A percentile compares a stretch with the other conserved stretches of the same genome.
These are phyloP conservation scores for Reinhardtius hippoglossoides DNA, from an alignment of 2,113 vertebrate genomes.

Conservation along the genomic window DNA sequence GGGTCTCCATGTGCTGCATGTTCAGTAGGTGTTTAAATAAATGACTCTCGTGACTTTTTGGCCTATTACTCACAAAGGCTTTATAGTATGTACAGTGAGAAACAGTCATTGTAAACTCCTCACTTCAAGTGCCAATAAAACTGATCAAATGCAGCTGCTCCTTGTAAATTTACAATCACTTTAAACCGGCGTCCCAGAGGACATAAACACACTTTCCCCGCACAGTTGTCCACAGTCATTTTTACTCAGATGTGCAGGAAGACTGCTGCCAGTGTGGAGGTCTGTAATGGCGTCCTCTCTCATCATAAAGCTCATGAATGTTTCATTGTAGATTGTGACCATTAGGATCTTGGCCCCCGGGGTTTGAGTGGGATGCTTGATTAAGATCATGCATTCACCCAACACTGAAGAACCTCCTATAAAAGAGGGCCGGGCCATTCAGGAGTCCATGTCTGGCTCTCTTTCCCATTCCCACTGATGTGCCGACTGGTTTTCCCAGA, in stretches of 20 bases:
- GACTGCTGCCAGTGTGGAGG: not conserved
- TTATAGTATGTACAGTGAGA: not conserved
- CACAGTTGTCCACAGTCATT: not conserved
- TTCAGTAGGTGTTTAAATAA: not conserved
- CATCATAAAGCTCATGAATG: slow-evolving; percentile 40
- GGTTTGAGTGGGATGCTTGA: slow-evolving; percentile 40
- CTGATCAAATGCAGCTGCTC: not conserved
- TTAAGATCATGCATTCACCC: slow-evolving; percentile 38
- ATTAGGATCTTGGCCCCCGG: slow-evolving; percentile 40
- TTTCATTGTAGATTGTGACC: slow-evolving; percentile 47
- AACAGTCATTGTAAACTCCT: not conserved
- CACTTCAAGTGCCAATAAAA: not conserved
- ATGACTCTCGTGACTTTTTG: not conserved
- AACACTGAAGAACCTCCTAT: slow-evolving; percentile 30
- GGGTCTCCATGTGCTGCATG: not conserved
- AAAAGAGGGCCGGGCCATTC: slow-evolving; percentile 43
- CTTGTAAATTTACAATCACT: not conserved
- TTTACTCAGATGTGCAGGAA: not conserved
- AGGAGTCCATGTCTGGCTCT: slow-evolving; percentile 40
- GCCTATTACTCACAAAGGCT: not conserved
- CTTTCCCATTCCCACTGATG: slow-evolving; percentile 54
- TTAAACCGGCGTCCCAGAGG: not conserved
- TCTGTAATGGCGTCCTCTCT: no score
- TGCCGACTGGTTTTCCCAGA: slow-evolving; percentile 40
- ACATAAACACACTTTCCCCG: no score